Base-by-base conservation (phyloP, 2,888 invertebrate genomes). In the Malacosoma neustria region DNA sequence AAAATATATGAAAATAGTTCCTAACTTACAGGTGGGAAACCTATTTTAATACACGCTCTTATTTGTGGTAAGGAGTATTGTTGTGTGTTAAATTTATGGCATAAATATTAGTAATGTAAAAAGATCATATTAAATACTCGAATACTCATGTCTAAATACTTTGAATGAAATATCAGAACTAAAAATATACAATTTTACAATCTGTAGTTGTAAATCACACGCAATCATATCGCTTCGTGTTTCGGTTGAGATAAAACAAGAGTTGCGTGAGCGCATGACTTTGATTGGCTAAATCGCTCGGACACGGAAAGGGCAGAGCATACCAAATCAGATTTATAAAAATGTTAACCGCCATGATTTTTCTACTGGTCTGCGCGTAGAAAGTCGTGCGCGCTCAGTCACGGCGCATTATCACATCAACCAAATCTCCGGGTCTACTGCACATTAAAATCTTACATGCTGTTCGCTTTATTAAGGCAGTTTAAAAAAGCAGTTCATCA, bases 391-490 rank as follows among this genome's bases (percentile, higher is more conserved):
- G 55, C 54, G 49, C 64, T 55, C 53, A 62, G 80, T 81, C 84
- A 82, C 73, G 82, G 62, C 54, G 70, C 54, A 79, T 82, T 82
- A 84, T 82, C 84, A 57, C 75, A 67, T 70, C 72, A 63, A 66
- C 79, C 69, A 72, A 84, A 84, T 85, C 84, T 81, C 69, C 54
- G 56, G 57, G 60, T 57, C 61, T 60, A 68, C 64, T 64, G 63
- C 66, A 70, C 81, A 81, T 82, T 81, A 80, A 76, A 76, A 77
- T 79, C 75, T 80, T 76, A 79, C 72, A 76, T 79, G 76, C 71
- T 72, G 68, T 65, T 71, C 77, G 70, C 70, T 81, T 81, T 82
- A 80, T 80, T 80, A 77, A 77, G 70, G 73, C 70, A 71, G 65
- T 74, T 73, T 62, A 56, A 70, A 75, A 72, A 79, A 75, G 70